Evolutionary conservation across 2,888 invertebrate species (phyloP), one percentile per base, ranked within the genome.

Genomic region (Polymixis flavicincta): DNA sequence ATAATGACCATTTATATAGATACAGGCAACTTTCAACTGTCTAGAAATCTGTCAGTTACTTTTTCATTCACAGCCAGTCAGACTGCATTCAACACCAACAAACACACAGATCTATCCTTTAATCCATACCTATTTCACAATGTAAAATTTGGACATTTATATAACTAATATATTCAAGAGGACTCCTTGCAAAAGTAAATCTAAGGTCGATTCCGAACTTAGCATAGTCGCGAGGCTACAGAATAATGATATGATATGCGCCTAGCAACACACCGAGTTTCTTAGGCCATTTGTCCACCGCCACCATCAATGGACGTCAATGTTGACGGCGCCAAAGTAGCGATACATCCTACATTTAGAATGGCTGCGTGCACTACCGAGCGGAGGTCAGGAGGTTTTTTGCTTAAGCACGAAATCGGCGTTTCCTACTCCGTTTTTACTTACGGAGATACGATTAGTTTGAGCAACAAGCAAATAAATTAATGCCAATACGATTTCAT

Each of bases 111-210:
- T 6, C 2, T 32, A 4, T 22, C 9, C 3, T 5, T 32, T 28
- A 7, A 57, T 14, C 32, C 28, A 28, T 64, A 22, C 32, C 9
- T 60, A 64, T 75, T 73, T 69, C 74, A 50, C 71, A 71, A 79
- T 55, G 22, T 48, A 71, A 71, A 76, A 71, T 77, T 80, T 76
- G n/a, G 28, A 66, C 60, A 75, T 73, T 84, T 82, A 82, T 85
- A 71, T 17, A 71, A 61, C 71, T 86, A 85, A 88, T 84, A 78
- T 89, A 89, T 90, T 89, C 90, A 78, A 75, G 76, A 68, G 67
- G 85, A 55, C 45, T 64, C 76, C 84, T 83, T 64, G 79, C 76
- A 67, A 84, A 85, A 86, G 42, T 65, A 64, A 74, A 68, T 69
- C 76, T 80, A 76, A 90, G 89, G 89, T 88, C 87, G 84, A 80